Evolutionary conservation across 2,888 invertebrate genomes (phyloP).

Genomic region (Oxytorus armatus): DNA sequence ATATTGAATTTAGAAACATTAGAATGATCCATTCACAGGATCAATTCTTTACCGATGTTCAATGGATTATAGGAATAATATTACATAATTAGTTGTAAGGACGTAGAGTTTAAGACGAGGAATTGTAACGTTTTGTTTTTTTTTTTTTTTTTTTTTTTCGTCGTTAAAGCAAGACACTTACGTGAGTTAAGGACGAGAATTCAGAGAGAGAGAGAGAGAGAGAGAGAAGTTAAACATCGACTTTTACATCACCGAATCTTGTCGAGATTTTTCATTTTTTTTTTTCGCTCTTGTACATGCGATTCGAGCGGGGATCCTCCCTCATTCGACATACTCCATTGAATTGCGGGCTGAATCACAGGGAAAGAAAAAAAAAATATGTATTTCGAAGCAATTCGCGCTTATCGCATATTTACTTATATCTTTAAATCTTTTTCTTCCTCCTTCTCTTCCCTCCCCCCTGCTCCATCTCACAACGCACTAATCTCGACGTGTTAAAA

Average conservation of each 20-base stretch:
- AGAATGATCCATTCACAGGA: slow-evolving; percentile 75
- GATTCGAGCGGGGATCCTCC: not conserved
- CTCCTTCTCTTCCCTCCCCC: not conserved
- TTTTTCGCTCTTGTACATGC: slow-evolving; percentile 5
- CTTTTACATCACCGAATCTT: slow-evolving; percentile 24
- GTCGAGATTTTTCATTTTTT: not conserved
- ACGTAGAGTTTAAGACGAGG: slow-evolving; percentile 42
- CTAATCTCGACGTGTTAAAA: slow-evolving; percentile 6
- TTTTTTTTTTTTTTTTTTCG: slow-evolving; percentile 22
- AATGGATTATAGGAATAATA: slow-evolving; percentile 69
- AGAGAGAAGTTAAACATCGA: slow-evolving; percentile 57
- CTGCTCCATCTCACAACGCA: slow-evolving; percentile 6
- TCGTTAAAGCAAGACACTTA: slow-evolving; percentile 39
- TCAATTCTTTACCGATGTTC: slow-evolving; percentile 75
- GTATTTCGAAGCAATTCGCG: too few species aligned
- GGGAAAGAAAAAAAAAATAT: too few species aligned
- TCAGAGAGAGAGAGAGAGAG: slow-evolving; percentile 47
- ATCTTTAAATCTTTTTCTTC: too few species aligned
- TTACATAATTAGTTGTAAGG: slow-evolving; percentile 59
- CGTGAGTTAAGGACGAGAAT: slow-evolving; percentile 46
- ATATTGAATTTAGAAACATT: slow-evolving; percentile 80
- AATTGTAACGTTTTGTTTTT: slow-evolving; percentile 45
- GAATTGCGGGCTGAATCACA: not conserved
- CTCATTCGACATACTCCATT: not conserved
- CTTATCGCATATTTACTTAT: not conserved